A percentile compares a stretch with the other conserved stretches of the same genome.
These are phyloP conservation scores for Lethrus apterus DNA, from an alignment of 1,140 invertebrate species.

Conservation along the genomic window DNA sequence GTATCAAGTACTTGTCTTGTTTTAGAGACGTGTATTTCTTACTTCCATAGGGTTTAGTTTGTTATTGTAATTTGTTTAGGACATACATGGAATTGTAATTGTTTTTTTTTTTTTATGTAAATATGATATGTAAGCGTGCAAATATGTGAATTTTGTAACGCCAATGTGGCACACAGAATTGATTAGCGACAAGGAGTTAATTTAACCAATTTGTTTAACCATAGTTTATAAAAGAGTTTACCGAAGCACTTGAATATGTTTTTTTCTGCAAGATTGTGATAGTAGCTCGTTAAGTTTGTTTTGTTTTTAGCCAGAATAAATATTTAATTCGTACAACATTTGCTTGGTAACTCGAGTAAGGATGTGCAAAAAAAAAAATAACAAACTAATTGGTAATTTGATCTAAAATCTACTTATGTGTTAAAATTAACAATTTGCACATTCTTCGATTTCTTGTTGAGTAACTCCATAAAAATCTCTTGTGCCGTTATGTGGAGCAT, in stretches of 20 bases:
- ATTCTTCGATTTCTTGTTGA: no score
- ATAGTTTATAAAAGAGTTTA: constrained; percentile 1
- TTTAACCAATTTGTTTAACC: neutral
- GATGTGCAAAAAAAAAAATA: constrained; percentile 3
- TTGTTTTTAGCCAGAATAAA: neutral
- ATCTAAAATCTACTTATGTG: no score
- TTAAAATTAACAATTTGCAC: no score
- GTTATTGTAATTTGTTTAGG: constrained; percentile 10
- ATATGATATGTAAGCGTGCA: constrained; percentile 9
- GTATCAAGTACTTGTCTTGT: constrained; percentile 10
- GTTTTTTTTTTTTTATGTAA: constrained; percentile 4
- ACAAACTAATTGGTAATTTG: no score
- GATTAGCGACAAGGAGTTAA: no score
- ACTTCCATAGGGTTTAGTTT: constrained; percentile 4
- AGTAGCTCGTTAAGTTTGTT: constrained; percentile 12
- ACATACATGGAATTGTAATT: constrained; percentile 8
- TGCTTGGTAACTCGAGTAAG: no score
- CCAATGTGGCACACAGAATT: no score
- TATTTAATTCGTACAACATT: no score
- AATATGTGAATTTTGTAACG: no score
- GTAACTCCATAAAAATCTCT: no score
- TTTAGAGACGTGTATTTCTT: constrained; percentile 12
- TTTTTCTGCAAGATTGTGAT: constrained; percentile 13
- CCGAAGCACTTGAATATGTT: constrained; percentile 2
- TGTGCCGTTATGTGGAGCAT: no score